Percentiles rank a stretch among this genome's conserved stretches.
Conservation (phyloP, 2,113 vertebrate species). For the Cygnus buccinator region DNA sequence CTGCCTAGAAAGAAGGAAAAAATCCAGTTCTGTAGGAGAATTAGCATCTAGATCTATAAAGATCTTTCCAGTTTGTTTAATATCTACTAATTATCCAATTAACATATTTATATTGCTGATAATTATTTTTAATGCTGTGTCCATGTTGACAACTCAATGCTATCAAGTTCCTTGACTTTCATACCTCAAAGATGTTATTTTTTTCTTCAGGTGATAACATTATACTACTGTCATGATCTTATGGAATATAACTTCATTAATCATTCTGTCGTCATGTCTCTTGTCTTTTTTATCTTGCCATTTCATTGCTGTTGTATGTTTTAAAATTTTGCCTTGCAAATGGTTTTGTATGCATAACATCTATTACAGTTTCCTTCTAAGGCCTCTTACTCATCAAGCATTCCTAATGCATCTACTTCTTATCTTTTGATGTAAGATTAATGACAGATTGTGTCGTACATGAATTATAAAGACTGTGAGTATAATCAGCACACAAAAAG, state of each 20-base stretch:
- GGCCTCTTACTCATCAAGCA: background rate
- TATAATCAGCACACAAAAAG: background rate
- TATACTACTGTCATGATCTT: background rate
- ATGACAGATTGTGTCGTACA: constrained; percentile 22
- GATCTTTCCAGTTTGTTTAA: background rate
- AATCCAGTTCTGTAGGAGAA: background rate
- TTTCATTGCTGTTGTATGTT: background rate
- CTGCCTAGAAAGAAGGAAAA: background rate
- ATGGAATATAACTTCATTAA: background rate
- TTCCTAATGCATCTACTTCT: background rate
- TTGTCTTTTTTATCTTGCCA: background rate
- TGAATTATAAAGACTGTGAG: background rate
- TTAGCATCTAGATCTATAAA: background rate
- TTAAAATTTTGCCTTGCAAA: constrained; percentile 8
- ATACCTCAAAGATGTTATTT: background rate
- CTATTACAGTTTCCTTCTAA: background rate
- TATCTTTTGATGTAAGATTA: constrained; percentile 33
- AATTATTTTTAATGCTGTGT: background rate
- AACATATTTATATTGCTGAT: background rate
- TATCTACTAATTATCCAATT: background rate
- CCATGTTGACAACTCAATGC: background rate
- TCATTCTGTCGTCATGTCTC: background rate
- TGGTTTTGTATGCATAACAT: background rate
- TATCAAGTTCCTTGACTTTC: background rate
- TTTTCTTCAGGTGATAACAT: background rate